Evolutionary conservation across 1,140 invertebrate species (phyloP).

Genomic region (Drosophila pachea): DNA sequence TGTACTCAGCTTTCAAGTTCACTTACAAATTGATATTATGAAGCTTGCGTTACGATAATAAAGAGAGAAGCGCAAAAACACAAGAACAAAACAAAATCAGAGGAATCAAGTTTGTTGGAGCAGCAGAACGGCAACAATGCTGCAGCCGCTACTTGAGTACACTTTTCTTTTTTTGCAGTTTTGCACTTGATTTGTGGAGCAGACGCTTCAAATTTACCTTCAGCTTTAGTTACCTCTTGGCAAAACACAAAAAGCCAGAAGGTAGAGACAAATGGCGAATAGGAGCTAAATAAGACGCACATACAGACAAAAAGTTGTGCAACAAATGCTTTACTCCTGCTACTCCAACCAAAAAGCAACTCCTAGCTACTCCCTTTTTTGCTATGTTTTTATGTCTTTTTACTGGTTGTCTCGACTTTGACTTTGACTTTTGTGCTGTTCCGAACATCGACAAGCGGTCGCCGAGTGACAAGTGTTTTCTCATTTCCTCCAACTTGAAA

Average conservation of each 20-base stretch:
- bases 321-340: conserved; percentile 25
- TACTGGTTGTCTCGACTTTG: not conserved
- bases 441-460: not conserved
- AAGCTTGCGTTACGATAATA: conserved; percentile 44
- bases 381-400: not conserved
- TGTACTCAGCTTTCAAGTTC: conserved; percentile 20
- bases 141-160: conserved; percentile 26
- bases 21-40: conserved; percentile 54
- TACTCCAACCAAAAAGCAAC: conserved; percentile 1
- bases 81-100: conserved; percentile 20
- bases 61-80: conserved; percentile 40
- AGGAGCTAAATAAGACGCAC: no score
- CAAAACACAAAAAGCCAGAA: conserved; percentile 18
- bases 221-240: conserved; percentile 22
- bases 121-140: conserved; percentile 48
- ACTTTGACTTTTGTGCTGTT: conserved; percentile 15
- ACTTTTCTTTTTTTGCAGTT: conserved; percentile 11
- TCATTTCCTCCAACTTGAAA: conserved; percentile 40
- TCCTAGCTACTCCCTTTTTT: conserved; percentile 9
- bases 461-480: conserved; percentile 37
- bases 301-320: conserved; percentile 13
- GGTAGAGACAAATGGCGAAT: conserved; percentile 4
- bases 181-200: conserved; percentile 66
- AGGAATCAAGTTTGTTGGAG: conserved; percentile 35
- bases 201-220: conserved; percentile 52